Base-by-base conservation (phyloP, 2,888 invertebrate genomes). In the Serrognathus titanus region DNA sequence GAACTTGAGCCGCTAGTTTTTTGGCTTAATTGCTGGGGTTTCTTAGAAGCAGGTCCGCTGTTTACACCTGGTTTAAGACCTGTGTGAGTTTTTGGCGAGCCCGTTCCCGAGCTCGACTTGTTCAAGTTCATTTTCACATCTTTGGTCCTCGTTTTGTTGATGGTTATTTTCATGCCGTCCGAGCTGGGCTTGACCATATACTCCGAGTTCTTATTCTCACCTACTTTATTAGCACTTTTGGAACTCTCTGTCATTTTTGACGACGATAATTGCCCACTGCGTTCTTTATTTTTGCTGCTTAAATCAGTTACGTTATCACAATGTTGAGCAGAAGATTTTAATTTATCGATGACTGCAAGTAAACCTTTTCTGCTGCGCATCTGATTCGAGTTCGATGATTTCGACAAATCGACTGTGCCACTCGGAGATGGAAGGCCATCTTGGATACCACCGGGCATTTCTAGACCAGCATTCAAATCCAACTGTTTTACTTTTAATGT, bases 101-200 rank as follows among this genome's bases (percentile, higher is more conserved):
- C 86, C 57, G 86, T 83, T 39, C 80, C 79, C 10, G 78, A 53
- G 80, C 80, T 80, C 5, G 57, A 13, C 52, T 79, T 78, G 39
- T 76, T 75, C 13, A 84, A 84, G 0, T 83, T 83, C 13, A 36
- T 40, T 53, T 53, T 53, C 9, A 57, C 55, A 55, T 90, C 89
- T 71, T 90, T 89, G 16, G 86, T 84, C 68, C 89, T 82, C 0
- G 94, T 92, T 79, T 94, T 94, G 70, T 94, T 94, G 24, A 94
- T 93, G 2, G 93, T 95, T 53, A 95, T 85, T 75, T 94, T 95
- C 80, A 95, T 91, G 3, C 93, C 93, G 66, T 93, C 93, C 11
- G 87, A 87, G 71, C 92, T 92, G 12, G 90, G 89, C 71, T 94
- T 94, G 0, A 94, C 91, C 87, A 92, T 92, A 69, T 94, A 94